phyloP scores from a whole-genome alignment of 2,113 vertebrate species.

The Chloropsis hardwickii region DNA sequence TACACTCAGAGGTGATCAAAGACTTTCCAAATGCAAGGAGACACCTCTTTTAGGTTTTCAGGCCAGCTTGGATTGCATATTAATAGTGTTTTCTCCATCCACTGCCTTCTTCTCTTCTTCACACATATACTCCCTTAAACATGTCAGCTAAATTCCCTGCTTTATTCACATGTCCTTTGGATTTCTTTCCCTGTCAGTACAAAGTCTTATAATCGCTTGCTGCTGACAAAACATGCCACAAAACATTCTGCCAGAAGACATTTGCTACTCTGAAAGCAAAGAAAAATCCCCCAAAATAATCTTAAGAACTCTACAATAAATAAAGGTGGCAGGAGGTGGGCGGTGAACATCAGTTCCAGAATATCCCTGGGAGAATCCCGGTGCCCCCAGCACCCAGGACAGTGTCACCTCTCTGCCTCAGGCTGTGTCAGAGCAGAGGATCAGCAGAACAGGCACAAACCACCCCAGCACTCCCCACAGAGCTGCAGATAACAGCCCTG shows the following conservation, averaged over 20 bases:
- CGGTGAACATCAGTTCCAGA: not conserved
- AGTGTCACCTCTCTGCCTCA: not conserved
- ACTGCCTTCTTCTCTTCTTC: not conserved
- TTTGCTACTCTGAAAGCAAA: not conserved
- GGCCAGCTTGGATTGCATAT: constrained; percentile 20
- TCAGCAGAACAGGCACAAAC: not conserved
- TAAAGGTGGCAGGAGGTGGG: not conserved
- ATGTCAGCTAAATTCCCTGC: not conserved
- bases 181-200: not conserved
- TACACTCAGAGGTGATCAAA: not conserved
- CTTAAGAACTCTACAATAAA: not conserved
- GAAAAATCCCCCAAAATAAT: not conserved
- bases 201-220: not conserved
- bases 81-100: constrained; percentile 11
- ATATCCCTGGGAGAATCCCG: not conserved
- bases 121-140: not conserved
- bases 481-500: not conserved
- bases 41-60: constrained; percentile 46
- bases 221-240: not conserved
- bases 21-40: constrained; percentile 13
- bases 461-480: not conserved
- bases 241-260: not conserved
- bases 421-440: not conserved
- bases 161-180: not conserved
- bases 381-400: not conserved